Evolutionary conservation across 2,888 invertebrate species (phyloP).

Genomic region (Hirudinaria manillensis): DNA sequence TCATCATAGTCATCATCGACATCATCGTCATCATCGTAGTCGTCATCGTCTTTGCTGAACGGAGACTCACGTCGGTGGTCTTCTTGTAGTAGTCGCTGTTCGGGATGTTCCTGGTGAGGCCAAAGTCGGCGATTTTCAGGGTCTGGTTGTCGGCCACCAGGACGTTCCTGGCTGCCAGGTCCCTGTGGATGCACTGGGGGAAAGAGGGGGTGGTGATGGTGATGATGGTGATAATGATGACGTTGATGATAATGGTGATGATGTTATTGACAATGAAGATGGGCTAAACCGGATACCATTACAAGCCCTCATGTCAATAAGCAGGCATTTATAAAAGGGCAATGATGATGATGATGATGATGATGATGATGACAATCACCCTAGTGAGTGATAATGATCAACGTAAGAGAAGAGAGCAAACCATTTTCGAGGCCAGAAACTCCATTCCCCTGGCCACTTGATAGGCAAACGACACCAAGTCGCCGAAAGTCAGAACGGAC

Average conservation of each 20-base stretch:
- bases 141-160: conserved; percentile 87
- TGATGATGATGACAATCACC: no score
- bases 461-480: conserved; percentile 89
- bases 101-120: conserved; percentile 87
- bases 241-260: not conserved
- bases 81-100: conserved; percentile 85
- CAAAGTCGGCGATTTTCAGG: conserved; percentile 96
- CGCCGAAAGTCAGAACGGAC: conserved; percentile 76
- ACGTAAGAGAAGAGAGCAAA: conserved; percentile 50
- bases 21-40: no score
- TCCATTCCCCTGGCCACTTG: conserved; percentile 98
- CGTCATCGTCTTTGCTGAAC: no score
- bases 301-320: no score
- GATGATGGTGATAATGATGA: not conserved
- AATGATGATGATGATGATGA: no score
- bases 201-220: conserved; percentile 44
- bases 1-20: no score
- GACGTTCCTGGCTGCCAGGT: conserved; percentile 93
- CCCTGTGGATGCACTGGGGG: conserved; percentile 90
- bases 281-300: no score
- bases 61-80: conserved; percentile 71
- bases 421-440: conserved; percentile 85
- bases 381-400: not conserved
- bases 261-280: not conserved
- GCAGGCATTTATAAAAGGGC: no score